These are phyloP conservation scores for Chelon auratus DNA, from an alignment of 2,797 vertebrate genomes.

Conservation along the genomic window DNA sequence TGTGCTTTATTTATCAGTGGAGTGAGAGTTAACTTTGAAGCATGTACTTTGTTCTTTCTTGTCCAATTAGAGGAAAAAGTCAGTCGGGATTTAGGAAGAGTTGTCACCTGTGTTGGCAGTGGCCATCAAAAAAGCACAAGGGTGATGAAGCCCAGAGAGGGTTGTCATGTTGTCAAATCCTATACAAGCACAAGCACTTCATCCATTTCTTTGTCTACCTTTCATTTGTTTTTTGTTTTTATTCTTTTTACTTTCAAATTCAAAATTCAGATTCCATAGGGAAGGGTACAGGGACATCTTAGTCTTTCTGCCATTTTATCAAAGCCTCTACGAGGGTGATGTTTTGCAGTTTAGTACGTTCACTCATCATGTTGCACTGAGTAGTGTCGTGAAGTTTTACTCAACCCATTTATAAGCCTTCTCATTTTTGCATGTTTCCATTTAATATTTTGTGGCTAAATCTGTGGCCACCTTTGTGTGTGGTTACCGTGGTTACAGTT, in stretches of 20 bases:
- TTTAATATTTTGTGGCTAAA: neutral
- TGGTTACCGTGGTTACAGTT: neutral
- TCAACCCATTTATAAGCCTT: no score
- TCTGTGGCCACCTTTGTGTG: neutral
- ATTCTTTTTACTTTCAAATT: no score
- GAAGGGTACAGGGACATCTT: no score
- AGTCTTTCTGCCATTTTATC: neutral
- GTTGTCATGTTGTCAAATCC: neutral
- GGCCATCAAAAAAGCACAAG: neutral
- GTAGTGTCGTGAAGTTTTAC: no score
- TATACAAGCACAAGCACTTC: no score
- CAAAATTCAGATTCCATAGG: no score
- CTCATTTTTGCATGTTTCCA: no score
- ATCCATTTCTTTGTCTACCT: no score
- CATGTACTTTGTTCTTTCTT: neutral
- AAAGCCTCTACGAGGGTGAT: neutral
- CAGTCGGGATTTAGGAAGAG: neutral
- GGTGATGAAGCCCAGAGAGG: neutral
- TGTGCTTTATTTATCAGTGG: constrained; percentile 1
- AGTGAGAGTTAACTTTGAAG: neutral
- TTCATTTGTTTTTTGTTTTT: no score
- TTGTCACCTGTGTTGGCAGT: neutral
- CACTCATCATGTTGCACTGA: neutral
- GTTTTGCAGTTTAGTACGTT: neutral
- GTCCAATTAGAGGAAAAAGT: constrained; percentile 1